Percentiles rank a stretch among this genome's conserved stretches.
phyloP scores from a whole-genome alignment of 2,888 invertebrate species.

The Criorhina ranunculi region DNA sequence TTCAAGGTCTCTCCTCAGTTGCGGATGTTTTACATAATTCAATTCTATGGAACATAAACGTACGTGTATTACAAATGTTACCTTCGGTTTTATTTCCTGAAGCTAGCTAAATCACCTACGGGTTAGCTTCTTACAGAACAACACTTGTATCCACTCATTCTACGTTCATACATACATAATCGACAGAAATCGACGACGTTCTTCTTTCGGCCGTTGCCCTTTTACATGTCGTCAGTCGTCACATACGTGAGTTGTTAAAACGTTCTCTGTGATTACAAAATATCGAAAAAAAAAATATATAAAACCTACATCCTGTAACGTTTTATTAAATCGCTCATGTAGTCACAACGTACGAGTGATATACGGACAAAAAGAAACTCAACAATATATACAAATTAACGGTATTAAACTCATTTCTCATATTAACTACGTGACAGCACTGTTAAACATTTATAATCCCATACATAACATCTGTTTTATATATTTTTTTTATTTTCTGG shows the following conservation, averaged over 20 bases:
- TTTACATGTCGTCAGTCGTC: not conserved
- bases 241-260: not conserved
- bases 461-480: conserved; percentile 55
- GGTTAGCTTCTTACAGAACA: not conserved
- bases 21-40: conserved; percentile 50
- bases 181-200: not conserved
- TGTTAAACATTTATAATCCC: conserved; percentile 63
- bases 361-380: conserved; percentile 1
- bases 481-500: not conserved
- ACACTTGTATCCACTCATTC: not conserved
- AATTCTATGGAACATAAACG: conserved; percentile 42
- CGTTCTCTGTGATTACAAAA: not conserved
- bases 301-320: conserved; percentile 2
- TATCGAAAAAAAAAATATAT: not conserved
- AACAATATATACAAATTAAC: conserved; percentile 48
- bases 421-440: conserved; percentile 67
- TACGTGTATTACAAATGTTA: conserved; percentile 33
- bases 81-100: conserved; percentile 32
- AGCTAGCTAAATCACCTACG: not conserved
- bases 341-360: conserved; percentile 12
- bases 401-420: conserved; percentile 54
- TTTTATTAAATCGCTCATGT: conserved; percentile 3
- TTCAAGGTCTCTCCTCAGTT: not conserved
- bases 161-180: not conserved
- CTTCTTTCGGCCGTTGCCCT: not conserved